Evolutionary conservation across 1,140 invertebrate genomes (phyloP).

Genomic region (Daktulosphaira vitifoliae): DNA sequence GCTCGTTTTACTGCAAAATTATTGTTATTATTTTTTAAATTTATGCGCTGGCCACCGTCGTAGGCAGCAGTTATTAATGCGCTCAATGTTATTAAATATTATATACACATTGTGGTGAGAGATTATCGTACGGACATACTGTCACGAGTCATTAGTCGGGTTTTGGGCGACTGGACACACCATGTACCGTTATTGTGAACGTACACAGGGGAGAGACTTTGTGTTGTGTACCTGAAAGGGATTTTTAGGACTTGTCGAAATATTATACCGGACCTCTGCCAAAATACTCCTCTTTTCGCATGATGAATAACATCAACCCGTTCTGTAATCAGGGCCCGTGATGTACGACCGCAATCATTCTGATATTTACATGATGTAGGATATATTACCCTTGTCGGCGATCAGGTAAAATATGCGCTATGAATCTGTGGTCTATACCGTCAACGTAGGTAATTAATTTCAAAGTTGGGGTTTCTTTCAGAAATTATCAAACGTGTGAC

Average conservation of each 20-base stretch:
- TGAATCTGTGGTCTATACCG: too few relatives aligned
- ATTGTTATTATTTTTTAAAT: too few relatives aligned
- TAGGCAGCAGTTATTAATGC: too few relatives aligned
- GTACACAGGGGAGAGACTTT: not conserved
- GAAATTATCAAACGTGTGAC: too few relatives aligned
- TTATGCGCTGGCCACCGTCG: too few relatives aligned
- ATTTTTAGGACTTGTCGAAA: slow-evolving; percentile 32
- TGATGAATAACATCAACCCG: not conserved
- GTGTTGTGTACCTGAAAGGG: slow-evolving; percentile 19
- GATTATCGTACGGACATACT: slow-evolving; percentile 3
- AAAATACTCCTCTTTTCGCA: not conserved
- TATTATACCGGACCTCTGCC: slow-evolving; percentile 5
- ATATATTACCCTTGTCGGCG: not conserved
- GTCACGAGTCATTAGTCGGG: slow-evolving; percentile 32
- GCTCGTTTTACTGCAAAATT: too few relatives aligned
- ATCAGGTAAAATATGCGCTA: too few relatives aligned
- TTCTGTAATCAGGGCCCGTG: not conserved
- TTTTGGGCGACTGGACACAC: slow-evolving; percentile 20
- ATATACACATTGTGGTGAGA: too few relatives aligned
- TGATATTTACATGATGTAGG: not conserved
- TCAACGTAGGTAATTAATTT: too few relatives aligned
- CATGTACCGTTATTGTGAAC: not conserved
- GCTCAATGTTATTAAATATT: too few relatives aligned
- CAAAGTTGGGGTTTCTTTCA: too few relatives aligned
- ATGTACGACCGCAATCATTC: slow-evolving; percentile 20